phyloP scores from a whole-genome alignment of 1,140 invertebrate species.

The Magallana ariakensis region DNA sequence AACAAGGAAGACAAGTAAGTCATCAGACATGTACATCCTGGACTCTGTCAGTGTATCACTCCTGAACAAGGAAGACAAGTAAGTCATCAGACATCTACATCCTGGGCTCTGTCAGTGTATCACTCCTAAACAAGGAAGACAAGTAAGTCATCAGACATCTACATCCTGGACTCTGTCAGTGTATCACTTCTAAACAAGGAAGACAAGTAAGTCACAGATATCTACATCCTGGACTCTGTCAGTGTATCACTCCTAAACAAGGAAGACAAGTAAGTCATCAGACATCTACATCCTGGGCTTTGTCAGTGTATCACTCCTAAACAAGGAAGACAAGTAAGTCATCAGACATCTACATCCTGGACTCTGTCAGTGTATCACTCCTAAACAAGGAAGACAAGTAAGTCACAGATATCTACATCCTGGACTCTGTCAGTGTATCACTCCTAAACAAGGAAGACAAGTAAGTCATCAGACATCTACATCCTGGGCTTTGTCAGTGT shows the following conservation, averaged over 20 bases:
- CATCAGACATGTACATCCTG: too few relatives aligned
- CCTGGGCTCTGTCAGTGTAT: slow-evolving; percentile 97
- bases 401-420: too few relatives aligned
- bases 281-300: slow-evolving; percentile 96
- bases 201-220: too few relatives aligned
- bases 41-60: slow-evolving; percentile 98
- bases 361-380: slow-evolving; percentile 98
- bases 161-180: slow-evolving; percentile 96
- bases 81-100: too few relatives aligned
- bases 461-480: too few relatives aligned
- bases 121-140: slow-evolving; percentile 96
- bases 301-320: slow-evolving; percentile 97
- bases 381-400: slow-evolving; percentile 96
- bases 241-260: slow-evolving; percentile 98
- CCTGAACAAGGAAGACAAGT: slow-evolving; percentile 95
- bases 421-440: slow-evolving; percentile 98
- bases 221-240: slow-evolving; percentile 95
- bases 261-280: too few relatives aligned
- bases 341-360: too few relatives aligned
- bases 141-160: too few relatives aligned
- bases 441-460: slow-evolving; percentile 96
- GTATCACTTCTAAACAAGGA: slow-evolving; percentile 98
- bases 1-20: slow-evolving; percentile 97
- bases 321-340: too few relatives aligned
- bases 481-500: slow-evolving; percentile 98